phyloP scores from a whole-genome alignment of 2,888 invertebrate species.

The Drosophila basisetae region DNA sequence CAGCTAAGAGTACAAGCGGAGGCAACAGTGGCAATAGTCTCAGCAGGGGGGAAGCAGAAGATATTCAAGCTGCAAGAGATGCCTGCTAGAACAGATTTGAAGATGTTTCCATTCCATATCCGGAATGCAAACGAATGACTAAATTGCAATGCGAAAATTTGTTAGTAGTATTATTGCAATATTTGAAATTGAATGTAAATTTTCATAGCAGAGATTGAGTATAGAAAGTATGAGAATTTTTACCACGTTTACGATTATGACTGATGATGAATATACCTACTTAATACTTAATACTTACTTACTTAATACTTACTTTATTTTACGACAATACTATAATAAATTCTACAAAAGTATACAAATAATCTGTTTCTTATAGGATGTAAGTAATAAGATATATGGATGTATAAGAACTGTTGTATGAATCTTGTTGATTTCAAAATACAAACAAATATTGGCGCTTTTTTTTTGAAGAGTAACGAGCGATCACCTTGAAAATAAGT shows the following conservation, averaged over 20 bases:
- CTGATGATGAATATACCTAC: too few relatives aligned
- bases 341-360: too few relatives aligned
- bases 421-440: too few relatives aligned
- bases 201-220: background rate
- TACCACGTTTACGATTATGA: too few relatives aligned
- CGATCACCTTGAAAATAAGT: background rate
- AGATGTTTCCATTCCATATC: conserved; percentile 5
- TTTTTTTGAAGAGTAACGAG: too few relatives aligned
- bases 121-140: conserved; percentile 1
- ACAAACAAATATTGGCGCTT: too few relatives aligned
- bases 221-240: background rate
- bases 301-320: too few relatives aligned
- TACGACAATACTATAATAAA: too few relatives aligned
- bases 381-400: too few relatives aligned
- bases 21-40: conserved; percentile 45
- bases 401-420: too few relatives aligned
- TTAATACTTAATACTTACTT: too few relatives aligned
- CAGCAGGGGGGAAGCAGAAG: conserved; percentile 28
- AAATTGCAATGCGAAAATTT: conserved; percentile 1
- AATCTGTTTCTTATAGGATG: too few relatives aligned
- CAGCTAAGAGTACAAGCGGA: conserved; percentile 1
- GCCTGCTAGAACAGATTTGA: background rate
- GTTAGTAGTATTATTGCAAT: background rate
- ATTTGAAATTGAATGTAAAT: background rate
- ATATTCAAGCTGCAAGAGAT: background rate